Evolutionary conservation across 37 sponge, comb jelly and placozoan genomes (phyloP).

Genomic region (Geodia barretti): DNA sequence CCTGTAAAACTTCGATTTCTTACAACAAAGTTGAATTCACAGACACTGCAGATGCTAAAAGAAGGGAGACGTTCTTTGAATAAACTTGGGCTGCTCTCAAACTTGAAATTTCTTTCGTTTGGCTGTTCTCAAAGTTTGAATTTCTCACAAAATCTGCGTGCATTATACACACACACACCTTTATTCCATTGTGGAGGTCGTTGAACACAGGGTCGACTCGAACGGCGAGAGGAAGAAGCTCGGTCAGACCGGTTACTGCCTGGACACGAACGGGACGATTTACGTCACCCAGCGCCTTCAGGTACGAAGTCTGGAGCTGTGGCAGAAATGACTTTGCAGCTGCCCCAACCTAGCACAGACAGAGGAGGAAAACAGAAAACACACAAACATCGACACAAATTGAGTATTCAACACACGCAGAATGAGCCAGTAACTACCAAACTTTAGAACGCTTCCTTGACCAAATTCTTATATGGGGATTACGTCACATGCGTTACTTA

Average conservation of each 20-base stretch:
- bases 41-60: no score
- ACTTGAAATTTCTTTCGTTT: constrained; percentile 9
- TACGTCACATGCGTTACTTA: no score
- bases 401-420: no score
- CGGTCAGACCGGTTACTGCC: constrained; percentile 74
- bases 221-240: constrained; percentile 65
- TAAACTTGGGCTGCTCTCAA: constrained; percentile 15
- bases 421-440: no score
- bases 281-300: constrained; percentile 89
- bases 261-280: constrained; percentile 73
- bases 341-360: constrained; percentile 55
- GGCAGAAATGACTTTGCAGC: constrained; percentile 90
- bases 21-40: no score
- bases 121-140: background rate
- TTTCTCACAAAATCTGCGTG: constrained; percentile 15
- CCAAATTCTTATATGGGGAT: no score
- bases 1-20: no score
- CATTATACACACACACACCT: constrained; percentile 33
- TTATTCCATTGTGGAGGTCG: constrained; percentile 87
- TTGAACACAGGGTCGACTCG: constrained; percentile 89
- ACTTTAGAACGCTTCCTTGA: no score
- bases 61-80: background rate
- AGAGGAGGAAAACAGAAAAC: background rate
- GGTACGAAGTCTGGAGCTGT: constrained; percentile 96
- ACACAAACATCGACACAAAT: no score